Conservation (phyloP, 2,797 vertebrate genomes). For the Phoebastria nigripes region DNA sequence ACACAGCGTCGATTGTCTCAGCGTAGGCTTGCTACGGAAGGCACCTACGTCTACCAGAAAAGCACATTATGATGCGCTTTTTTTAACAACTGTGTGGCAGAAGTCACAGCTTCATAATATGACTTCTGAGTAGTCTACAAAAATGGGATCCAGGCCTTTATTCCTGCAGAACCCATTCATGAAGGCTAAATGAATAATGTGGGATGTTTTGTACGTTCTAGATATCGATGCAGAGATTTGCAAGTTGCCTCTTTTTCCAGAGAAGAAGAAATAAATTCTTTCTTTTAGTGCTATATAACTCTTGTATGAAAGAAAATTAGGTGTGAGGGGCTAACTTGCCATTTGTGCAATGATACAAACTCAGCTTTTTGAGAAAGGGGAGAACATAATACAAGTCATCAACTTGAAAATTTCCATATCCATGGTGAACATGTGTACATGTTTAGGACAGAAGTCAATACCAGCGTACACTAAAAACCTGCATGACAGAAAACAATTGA, state of each 20-base stretch:
- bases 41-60: not conserved
- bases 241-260: not conserved
- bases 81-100: not conserved
- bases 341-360: not conserved
- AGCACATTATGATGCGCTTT: not conserved
- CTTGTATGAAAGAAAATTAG: not conserved
- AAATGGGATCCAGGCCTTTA: not conserved
- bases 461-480: not conserved
- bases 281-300: not conserved
- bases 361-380: not conserved
- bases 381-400: not conserved
- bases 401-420: not conserved
- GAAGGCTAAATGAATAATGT: not conserved
- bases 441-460: not conserved
- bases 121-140: not conserved
- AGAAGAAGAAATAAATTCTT: not conserved
- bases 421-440: rapidly evolving
- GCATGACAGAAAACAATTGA: not conserved
- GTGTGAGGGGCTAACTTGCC: not conserved
- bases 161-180: not conserved
- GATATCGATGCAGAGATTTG: not conserved
- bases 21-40: not conserved
- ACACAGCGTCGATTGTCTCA: not conserved
- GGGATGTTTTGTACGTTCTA: not conserved
- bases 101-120: not conserved